Base-by-base conservation (phyloP, 2,113 vertebrate species). In the Rhinolophus sinicus region DNA sequence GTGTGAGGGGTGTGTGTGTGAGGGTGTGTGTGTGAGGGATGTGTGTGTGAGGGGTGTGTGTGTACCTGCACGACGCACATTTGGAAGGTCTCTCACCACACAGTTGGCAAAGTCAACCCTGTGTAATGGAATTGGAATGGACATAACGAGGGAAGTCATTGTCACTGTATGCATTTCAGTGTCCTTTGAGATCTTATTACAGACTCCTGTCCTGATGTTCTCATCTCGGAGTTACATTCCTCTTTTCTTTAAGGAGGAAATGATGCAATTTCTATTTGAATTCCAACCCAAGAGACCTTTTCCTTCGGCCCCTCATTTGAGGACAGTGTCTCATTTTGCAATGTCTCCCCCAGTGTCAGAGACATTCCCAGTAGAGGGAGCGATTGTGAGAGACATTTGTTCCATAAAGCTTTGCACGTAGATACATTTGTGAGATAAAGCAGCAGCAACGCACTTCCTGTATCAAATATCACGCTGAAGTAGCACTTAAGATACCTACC, bases 211-310 rank as follows among this genome's bases (percentile, higher is more conserved):
- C 13, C 56, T 1, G 21, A 40, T 67, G 64, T 62, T 90, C 85
- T 78, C n/a, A 35, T 77, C 22, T 65, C 58, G 44, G 78, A 44
- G 50, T 38, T 76, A 38, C 14, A 58, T 58, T 82, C 75, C 69
- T 77, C 73, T 78, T 62, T 67, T 81, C 90, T 93, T 92, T 73
- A 38, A 15, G 33, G 58, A 94, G 70, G 93, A 94, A 80, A 58
- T 40, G 76, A 44, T 86, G 77, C 50, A 18, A 85, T 78, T 24
- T 96, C 52, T 50, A n/a, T 35, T 84, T n/a, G n/a, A 90, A 38
- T 83, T 75, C 90, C 69, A 62, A 58, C 85, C 91, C 86, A 96
- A 96, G 93, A 35, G 67, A 60, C 54, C 82, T 91, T 96, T 95
- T 58, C 78, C 88, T 91, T 70, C 40, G 54, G 77, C 50, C 5